Conservation (phyloP, 2,888 invertebrate species). For the Slavum lentiscoides region DNA sequence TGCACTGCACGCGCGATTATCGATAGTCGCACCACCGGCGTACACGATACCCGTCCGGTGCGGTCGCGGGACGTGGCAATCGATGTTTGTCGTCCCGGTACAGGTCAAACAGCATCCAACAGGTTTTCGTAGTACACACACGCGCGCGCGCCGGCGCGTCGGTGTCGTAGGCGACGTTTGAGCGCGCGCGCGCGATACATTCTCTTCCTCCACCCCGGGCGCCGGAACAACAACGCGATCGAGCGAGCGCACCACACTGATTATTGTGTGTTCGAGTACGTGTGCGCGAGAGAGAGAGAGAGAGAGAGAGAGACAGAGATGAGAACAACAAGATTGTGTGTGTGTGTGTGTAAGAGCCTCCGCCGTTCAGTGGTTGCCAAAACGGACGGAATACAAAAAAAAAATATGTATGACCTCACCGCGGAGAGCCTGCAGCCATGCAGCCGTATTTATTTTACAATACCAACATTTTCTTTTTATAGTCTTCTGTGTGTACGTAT, state of each 20-base stretch:
- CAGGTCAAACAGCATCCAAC: slow-evolving; percentile 48
- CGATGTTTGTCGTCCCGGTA: slow-evolving; percentile 34
- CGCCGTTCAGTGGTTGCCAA: slow-evolving; percentile 48
- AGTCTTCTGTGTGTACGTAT: too few species aligned
- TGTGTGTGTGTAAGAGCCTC: not conserved
- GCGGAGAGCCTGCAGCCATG: too few species aligned
- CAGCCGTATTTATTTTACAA: too few species aligned
- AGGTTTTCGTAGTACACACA: slow-evolving; percentile 36
- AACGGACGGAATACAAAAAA: not conserved
- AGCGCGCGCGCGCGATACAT: not conserved
- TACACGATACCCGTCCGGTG: not conserved
- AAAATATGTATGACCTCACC: too few species aligned
- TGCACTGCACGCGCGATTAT: not conserved
- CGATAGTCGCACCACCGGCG: too few species aligned
- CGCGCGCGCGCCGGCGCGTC: not conserved
- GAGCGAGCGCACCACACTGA: not conserved
- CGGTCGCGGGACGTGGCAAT: not conserved
- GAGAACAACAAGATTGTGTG: not conserved
- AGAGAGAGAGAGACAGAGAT: not conserved
- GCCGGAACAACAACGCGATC: slow-evolving; percentile 42
- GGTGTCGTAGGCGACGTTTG: not conserved
- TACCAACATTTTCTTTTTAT: too few species aligned
- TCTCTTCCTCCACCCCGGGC: slow-evolving; percentile 53
- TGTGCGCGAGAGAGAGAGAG: not conserved
- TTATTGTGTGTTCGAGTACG: not conserved